These are phyloP conservation scores for Yponomeuta plumbellus DNA, from an alignment of 2,888 invertebrate species.

Conservation along the genomic window DNA sequence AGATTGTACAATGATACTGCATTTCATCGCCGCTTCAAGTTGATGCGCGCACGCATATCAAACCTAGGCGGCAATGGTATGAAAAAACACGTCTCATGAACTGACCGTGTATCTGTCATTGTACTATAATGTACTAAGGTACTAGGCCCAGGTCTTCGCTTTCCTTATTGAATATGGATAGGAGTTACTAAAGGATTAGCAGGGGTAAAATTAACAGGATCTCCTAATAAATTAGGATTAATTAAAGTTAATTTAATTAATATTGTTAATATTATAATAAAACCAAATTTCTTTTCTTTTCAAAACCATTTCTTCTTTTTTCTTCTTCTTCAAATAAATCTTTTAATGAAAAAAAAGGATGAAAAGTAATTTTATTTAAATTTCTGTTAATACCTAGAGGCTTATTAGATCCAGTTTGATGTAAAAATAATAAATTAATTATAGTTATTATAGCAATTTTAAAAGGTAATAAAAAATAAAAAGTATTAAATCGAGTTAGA, in stretches of 20 bases:
- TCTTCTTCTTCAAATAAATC: conserved; percentile 70
- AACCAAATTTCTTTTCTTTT: no score
- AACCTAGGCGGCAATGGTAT: no score
- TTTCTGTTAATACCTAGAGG: conserved; percentile 80
- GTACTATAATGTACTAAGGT: no score
- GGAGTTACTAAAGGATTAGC: conserved; percentile 83
- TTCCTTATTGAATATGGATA: conserved; percentile 85
- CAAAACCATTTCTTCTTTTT: no score
- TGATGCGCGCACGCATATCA: no score
- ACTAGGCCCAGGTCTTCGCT: no score
- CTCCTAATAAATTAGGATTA: conserved; percentile 78
- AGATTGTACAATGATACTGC: no score
- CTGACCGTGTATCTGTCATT: no score
- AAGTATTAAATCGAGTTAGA: conserved; percentile 84
- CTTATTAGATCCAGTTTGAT: conserved; percentile 82
- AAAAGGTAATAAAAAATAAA: conserved; percentile 85
- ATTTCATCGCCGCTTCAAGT: no score
- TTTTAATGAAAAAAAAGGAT: conserved; percentile 80
- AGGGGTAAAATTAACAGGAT: conserved; percentile 84
- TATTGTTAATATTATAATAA: conserved; percentile 72
- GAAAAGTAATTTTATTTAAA: conserved; percentile 81
- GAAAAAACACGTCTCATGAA: no score
- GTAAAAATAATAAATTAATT: conserved; percentile 81
- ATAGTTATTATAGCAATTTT: conserved; percentile 77
- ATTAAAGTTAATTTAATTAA: conserved; percentile 71